These are phyloP conservation scores for Noctilio leporinus DNA, from an alignment of 2,113 vertebrate species.

Conservation along the genomic window DNA sequence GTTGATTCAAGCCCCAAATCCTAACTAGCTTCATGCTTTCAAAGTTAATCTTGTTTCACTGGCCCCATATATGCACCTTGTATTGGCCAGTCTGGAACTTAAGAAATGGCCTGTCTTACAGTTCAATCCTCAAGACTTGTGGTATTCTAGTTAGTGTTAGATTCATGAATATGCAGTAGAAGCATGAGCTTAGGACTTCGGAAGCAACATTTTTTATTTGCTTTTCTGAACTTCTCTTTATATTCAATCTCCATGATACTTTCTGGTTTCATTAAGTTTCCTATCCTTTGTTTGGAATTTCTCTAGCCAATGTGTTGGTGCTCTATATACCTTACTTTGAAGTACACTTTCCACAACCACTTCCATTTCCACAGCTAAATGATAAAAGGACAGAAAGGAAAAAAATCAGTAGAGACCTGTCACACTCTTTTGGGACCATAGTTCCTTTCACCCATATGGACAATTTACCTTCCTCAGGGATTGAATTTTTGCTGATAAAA, in stretches of 20 bases:
- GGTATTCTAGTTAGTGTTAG: neutral
- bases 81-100: neutral
- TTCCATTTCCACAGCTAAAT: neutral
- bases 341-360: accelerated
- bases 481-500: neutral
- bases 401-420: neutral
- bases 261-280: neutral
- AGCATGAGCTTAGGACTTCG: neutral
- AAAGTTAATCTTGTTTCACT: neutral
- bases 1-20: neutral
- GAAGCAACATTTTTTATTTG: neutral
- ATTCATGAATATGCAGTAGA: accelerated
- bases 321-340: neutral
- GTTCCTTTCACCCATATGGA: neutral
- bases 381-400: neutral
- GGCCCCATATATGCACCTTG: no score
- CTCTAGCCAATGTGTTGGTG: neutral
- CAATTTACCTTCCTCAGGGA: neutral
- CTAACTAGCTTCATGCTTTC: neutral
- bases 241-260: accelerated
- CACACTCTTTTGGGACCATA: neutral
- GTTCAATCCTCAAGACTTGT: neutral
- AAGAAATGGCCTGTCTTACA: neutral
- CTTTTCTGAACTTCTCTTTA: neutral
- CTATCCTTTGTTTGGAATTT: neutral